Base-by-base conservation (phyloP, 2,888 invertebrate genomes). In the Drosophila meridiana region DNA sequence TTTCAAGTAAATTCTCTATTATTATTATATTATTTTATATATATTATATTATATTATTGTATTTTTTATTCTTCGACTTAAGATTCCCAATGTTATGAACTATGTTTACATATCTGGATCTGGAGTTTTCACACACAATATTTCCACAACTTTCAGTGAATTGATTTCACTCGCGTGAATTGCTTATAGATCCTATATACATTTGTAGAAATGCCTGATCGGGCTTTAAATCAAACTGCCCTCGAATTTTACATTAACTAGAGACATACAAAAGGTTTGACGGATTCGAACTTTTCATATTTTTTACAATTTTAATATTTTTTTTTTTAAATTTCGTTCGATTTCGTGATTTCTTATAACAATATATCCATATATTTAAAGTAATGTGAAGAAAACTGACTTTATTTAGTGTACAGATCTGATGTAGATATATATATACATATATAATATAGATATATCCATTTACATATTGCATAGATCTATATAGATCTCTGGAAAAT, bases 371-470 rank as follows among this genome's bases (percentile, higher is more conserved):
- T 20, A 20, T 20, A 20, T 20, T 40, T 32, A 59, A 7, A 38
- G 28, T 32, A 14, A 61, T 55, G 32, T 55, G 42, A 68, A 66
- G 56, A 68, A 59, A 58, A 32, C 45, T 58, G n/a, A 34, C 40
- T 69, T 69, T 69, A 69, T 69, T 69, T 53, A 30, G 45, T 68
- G 28, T 68, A 42, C 26, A 34, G 13, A 20, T 20, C 20, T 20
- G 20, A 20, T 20, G 20, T 20, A 20, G 43, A 43, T 20, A 20
- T 43, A 43, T 43, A 43, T 43, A 2, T 43, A 43, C 20, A 20
- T 3, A 2, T 20, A 3, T 20, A 20, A 20, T 20, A 20, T 20
- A 20, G 20, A 20, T 20, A 20, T 20, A 20, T 20, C 20, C 20
- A 20, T 20, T 20, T 20, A 20, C 20, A 20, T 20, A 20, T 20